Evolutionary conservation across 2,797 vertebrate genomes (phyloP).

Genomic region (Myripristis murdjan): DNA sequence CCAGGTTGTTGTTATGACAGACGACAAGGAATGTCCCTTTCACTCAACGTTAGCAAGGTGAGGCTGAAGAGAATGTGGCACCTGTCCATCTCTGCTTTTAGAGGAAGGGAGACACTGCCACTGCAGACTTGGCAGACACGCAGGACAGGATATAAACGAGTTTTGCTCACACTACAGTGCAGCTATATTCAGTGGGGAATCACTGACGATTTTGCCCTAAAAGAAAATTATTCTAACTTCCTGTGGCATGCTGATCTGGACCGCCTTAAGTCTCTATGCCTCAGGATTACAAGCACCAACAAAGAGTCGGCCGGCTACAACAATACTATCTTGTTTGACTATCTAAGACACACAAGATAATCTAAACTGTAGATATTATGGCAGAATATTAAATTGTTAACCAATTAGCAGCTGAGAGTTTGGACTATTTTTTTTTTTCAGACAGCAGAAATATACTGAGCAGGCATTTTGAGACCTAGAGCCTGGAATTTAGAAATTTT

Average conservation of each 20-base stretch:
- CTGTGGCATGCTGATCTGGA: conserved; percentile 9
- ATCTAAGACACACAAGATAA: not conserved
- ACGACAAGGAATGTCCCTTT: conserved; percentile 44
- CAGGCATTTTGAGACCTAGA: conserved; percentile 1
- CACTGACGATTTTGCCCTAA: not conserved
- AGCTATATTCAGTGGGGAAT: not conserved
- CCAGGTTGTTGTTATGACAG: conserved; percentile 40
- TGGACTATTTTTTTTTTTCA: not conserved
- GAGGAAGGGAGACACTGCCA: conserved; percentile 24
- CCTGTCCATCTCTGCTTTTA: conserved; percentile 47
- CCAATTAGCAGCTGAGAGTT: not conserved
- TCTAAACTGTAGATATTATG: not conserved
- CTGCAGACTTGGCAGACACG: conserved; percentile 38
- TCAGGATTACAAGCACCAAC: not conserved
- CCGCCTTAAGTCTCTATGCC: not conserved
- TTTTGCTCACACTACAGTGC: conserved; percentile 3
- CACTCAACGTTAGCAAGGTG: conserved; percentile 30
- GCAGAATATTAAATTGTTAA: not conserved
- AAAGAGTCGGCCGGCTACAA: not conserved
- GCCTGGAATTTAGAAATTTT: not conserved
- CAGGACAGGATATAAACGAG: conserved; percentile 19
- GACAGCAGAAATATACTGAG: not conserved
- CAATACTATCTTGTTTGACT: too few species aligned
- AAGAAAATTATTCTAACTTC: conserved; percentile 7
- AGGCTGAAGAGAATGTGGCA: conserved; percentile 32